Evolutionary conservation across 1,140 invertebrate species (phyloP), one percentile per base, ranked within the genome.

Genomic region (Drosophila varians): DNA sequence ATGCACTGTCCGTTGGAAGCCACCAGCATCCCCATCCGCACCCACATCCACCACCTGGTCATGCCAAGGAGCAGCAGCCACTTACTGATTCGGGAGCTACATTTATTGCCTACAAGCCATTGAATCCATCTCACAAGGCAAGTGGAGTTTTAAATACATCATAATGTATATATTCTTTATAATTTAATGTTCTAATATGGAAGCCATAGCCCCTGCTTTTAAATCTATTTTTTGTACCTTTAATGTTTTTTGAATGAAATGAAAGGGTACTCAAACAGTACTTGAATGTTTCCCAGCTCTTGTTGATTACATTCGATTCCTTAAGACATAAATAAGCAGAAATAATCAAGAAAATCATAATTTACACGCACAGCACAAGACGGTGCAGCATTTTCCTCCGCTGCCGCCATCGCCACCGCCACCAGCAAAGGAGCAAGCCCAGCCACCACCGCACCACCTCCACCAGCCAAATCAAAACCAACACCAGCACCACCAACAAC

Each of bases 381-480:
- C 88, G 4, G 88, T 90, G 45, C 89, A 90, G 70, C 77, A 90
- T 64, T 90, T 90, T 60, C 89, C 88, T 31, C 89, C 88, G 31
- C 48, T 89, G 18, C 47, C 80, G 18, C 60, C 73, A n/a, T 76
- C 71, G 38, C 48, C 78, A 1, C 58, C 57, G 21, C 70, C 38
- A 0, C 46, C 38, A 3, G 3, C 53, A 3, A 61, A 82, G 25
- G 64, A 70, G 14, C 72, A 70, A 14, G 42, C 42, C 4, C 64
- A 76, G 26, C 38, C 14, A 2, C 31, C 42, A 12, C 47, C 46
- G 16, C 69, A 65, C 23, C 54, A 57, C 14, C 72, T 72, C 6
- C 64, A 70, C 16, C 57, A 66, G 4, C 70, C 47, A 0, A 74
- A 26, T 21, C 74, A 28, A 48, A 73, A 40, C 28, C 34, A 25